A percentile compares a stretch with the other conserved stretches of the same genome.
Conservation (phyloP, 1,140 invertebrate genomes). For the Wiebesia pumilae region DNA sequence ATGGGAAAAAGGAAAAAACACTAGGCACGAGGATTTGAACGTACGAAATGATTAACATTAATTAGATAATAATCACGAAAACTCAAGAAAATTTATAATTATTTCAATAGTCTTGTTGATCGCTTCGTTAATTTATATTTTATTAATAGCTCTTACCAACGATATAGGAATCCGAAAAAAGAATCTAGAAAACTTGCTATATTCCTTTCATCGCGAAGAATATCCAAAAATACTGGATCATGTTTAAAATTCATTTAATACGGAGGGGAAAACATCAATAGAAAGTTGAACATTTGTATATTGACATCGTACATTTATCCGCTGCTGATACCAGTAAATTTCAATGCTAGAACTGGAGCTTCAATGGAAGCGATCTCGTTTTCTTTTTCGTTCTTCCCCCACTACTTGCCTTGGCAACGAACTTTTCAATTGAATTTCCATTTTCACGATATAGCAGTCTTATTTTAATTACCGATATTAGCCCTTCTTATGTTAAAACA, state of each 20-base stretch:
- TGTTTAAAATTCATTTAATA: conserved; percentile 56
- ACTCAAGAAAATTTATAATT: not conserved
- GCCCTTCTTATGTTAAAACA: no score
- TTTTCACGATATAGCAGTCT: not conserved
- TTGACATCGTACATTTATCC: not conserved
- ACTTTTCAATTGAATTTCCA: not conserved
- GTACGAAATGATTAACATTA: not conserved
- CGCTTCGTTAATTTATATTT: not conserved
- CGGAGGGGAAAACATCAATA: not conserved
- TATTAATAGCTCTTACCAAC: conserved; percentile 60
- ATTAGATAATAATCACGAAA: not conserved
- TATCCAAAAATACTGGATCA: conserved; percentile 61
- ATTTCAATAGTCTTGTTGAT: not conserved
- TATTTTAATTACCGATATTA: no score
- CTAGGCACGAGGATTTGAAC: no score
- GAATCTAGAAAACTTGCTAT: conserved; percentile 79
- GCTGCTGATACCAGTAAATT: conserved; percentile 28
- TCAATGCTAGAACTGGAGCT: conserved; percentile 39
- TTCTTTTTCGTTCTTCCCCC: not conserved
- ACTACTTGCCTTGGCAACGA: conserved; percentile 2
- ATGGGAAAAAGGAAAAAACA: no score
- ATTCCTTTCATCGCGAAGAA: conserved; percentile 77
- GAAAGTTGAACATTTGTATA: not conserved
- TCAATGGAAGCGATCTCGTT: not conserved
- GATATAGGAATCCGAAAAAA: conserved; percentile 81